Evolutionary conservation across 2,113 vertebrate genomes (phyloP), one percentile per base, ranked within the genome.

Genomic region (Trochalopteron elliotii): DNA sequence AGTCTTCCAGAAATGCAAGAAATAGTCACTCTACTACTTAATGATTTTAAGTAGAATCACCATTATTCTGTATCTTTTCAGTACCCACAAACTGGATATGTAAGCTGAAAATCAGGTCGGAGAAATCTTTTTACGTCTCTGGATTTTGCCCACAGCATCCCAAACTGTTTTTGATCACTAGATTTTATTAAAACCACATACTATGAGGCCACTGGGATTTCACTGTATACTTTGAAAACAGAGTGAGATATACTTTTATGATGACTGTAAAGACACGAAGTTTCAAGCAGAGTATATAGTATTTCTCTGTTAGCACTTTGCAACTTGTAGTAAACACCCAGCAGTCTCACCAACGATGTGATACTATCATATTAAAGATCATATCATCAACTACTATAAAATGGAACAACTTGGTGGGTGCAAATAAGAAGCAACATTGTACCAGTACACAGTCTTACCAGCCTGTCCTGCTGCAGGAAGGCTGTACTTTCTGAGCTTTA

Each of bases 341-440:
- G 9, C 0, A 59, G 57, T 33, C 16, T 68, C 52, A 67, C 19
- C 30, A 67, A 24, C 0, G 0, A 30, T 14, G 20, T 0, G 0
- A 53, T 56, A 75, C 28, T 42, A 75, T 17, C 12, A 24, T 2
- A 31, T 56, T 22, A 77, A 83, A 76, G 30, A 70, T 28, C 39
- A 53, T 12, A 33, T 17, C 37, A n/a, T 33, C 50, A 72, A 39
- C 37, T 53, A 16, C 21, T 76, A 42, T 12, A 64, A 89, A 83
- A 70, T 42, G 18, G 5, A 59, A 31, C 12, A 81, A 30, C 33
- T 84, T 47, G 28, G 27, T 53, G 25, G 21, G 9, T 21, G 14
- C 15, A 87, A 87, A 87, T 21, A 56, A 77, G 71, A 86, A 64
- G 20, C 22, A 74, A 50, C 50, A 45, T 13, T 10, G 15, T 77